phyloP scores from a whole-genome alignment of 2,797 vertebrate genomes.

The Chromobotia macracanthus region DNA sequence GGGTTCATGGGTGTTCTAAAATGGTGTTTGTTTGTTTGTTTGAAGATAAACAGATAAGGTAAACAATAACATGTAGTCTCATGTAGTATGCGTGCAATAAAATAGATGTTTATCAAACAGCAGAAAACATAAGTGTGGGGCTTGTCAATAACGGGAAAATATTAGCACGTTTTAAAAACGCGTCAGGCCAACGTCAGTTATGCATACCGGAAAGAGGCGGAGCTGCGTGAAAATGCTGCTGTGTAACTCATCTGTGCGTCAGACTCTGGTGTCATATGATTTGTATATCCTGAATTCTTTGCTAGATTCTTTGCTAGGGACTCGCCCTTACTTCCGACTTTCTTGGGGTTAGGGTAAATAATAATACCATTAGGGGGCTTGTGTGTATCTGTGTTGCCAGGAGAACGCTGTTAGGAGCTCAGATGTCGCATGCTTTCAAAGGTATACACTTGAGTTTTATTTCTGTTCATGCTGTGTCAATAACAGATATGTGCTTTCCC shows the following conservation, averaged over 20 bases:
- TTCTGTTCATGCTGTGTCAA: not conserved
- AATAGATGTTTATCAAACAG: no score
- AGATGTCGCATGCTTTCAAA: conserved; percentile 16
- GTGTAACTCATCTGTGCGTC: not conserved
- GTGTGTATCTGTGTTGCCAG: conserved; percentile 27
- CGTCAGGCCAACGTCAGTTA: not conserved
- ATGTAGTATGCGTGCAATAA: no score
- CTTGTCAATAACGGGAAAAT: no score
- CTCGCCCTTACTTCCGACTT: conserved; percentile 31
- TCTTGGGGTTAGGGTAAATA: conserved; percentile 48
- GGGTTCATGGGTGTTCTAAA: no score
- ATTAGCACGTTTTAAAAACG: no score
- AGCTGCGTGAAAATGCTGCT: conserved; percentile 17
- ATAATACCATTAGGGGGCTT: conserved; percentile 33
- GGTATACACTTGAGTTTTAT: not conserved
- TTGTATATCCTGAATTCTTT: conserved; percentile 10
- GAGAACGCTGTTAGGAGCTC: not conserved
- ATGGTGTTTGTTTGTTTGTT: no score
- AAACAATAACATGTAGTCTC: no score
- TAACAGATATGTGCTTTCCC: conserved; percentile 22
- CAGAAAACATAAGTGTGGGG: no score
- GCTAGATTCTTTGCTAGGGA: not conserved
- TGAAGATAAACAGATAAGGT: no score
- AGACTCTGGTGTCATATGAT: rapidly evolving
- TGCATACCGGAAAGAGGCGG: not conserved